These are phyloP conservation scores for Petrocephalus sullivani DNA, from an alignment of 2,797 vertebrate species.

Conservation along the genomic window DNA sequence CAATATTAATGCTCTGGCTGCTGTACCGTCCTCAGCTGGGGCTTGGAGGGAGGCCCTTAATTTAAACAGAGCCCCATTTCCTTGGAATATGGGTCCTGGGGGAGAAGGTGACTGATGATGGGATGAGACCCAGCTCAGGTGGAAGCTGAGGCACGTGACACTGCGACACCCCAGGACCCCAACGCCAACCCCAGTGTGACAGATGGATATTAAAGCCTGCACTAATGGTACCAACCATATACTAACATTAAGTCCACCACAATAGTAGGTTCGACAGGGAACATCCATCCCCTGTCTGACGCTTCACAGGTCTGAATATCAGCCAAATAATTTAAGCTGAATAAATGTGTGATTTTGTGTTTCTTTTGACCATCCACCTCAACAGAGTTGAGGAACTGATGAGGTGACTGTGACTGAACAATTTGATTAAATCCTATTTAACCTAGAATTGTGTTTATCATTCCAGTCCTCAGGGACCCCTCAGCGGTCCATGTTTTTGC, in stretches of 20 bases:
- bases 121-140: not conserved
- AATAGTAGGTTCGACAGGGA: not conserved
- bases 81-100: not conserved
- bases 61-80: not conserved
- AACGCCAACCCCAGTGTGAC: conserved; percentile 5
- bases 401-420: not conserved
- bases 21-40: not conserved
- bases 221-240: conserved; percentile 9
- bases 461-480: not conserved
- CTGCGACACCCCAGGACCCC: conserved; percentile 7
- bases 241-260: conserved; percentile 7
- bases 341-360: not conserved
- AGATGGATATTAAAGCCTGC: conserved; percentile 9
- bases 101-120: not conserved
- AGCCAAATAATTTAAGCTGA: not conserved
- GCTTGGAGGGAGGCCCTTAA: not conserved
- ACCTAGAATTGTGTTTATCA: not conserved
- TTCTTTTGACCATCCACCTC: not conserved
- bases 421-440: not conserved
- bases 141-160: not conserved
- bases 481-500: not conserved
- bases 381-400: not conserved
- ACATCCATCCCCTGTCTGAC: not conserved
- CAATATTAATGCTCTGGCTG: not conserved
- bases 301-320: not conserved